These are phyloP conservation scores for Leptobrachium leishanense DNA, from an alignment of 2,113 vertebrate genomes.

Conservation along the genomic window DNA sequence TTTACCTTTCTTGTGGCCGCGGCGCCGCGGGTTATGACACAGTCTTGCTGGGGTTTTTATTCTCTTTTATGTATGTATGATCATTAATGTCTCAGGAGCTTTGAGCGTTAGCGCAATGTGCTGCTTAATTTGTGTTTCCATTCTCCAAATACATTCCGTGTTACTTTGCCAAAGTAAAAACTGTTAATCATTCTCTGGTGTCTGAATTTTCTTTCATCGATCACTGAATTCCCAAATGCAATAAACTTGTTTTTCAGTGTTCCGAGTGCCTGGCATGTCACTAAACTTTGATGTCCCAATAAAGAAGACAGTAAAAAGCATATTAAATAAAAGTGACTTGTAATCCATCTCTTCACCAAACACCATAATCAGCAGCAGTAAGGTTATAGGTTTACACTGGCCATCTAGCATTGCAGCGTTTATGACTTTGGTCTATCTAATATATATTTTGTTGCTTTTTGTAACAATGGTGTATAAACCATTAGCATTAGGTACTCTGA, in stretches of 20 bases:
- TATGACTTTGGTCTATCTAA: neutral
- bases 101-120: too few species aligned
- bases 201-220: constrained; percentile 5
- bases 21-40: too few species aligned
- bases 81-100: too few species aligned
- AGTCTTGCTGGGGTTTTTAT: too few species aligned
- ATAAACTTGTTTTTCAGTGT: constrained; percentile 26
- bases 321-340: constrained; percentile 17
- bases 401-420: neutral
- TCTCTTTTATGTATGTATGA: too few species aligned
- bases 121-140: too few species aligned
- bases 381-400: constrained; percentile 10
- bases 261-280: constrained; percentile 10
- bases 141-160: constrained; percentile 16
- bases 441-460: too few species aligned
- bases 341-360: constrained; percentile 15
- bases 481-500: too few species aligned
- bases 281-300: constrained; percentile 31
- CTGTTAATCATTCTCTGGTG: constrained; percentile 19
- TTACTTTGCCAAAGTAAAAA: constrained; percentile 3
- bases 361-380: neutral
- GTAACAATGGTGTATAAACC: too few species aligned
- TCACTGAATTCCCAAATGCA: constrained; percentile 18
- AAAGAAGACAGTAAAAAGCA: constrained; percentile 20
- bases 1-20: too few species aligned